Evolutionary conservation across 2,113 vertebrate species (phyloP), one percentile per base, ranked within the genome.

Genomic region (Macaca mulatta): DNA sequence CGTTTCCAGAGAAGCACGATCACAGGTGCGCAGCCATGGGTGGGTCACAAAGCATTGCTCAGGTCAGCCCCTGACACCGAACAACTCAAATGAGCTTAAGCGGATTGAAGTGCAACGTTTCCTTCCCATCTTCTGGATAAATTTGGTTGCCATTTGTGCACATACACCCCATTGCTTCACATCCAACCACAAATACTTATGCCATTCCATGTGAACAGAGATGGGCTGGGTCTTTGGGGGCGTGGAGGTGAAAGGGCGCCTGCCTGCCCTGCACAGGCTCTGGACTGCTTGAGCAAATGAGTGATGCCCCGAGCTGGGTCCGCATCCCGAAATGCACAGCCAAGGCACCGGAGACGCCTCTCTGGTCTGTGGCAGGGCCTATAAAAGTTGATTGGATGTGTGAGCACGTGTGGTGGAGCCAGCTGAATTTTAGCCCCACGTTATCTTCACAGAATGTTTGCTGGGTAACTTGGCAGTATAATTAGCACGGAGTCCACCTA

Each of bases 1-100:
- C 8, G 0, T 13, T 1, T 27, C 74, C 27, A 18, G 25, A 45
- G 67, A 2, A 13, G 57, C 50, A 50, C 32, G 5, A 3, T 18
- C 45, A 0, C 0, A 8, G 12, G 52, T 2, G 11, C 20, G 11
- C 25, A 25, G 77, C 3, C 3, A 23, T 8, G 2, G n/a, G 32
- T 1, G 6, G 8, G 32, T 55, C 1, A 0, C 22, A 30, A 8
- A 89, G 38, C 2, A 14, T 3, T 0, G 40, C 9, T 8, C 16
- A 40, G 38, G 22, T 12, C 55, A 0, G 23, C 38, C 3, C 45
- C 48, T 6, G 0, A 6, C 43, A 1, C 32, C 30, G 0, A 2
- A 9, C 6, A 0, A 30, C 32, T 23, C 45, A 7, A 0, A 2
- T 12, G 18, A 14, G 67, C 90, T 27, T 0, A 0, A 2, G 0